Evolutionary conservation across 2,888 invertebrate genomes (phyloP), one percentile per base, ranked within the genome.

Genomic region (Mellilla xanthometata): DNA sequence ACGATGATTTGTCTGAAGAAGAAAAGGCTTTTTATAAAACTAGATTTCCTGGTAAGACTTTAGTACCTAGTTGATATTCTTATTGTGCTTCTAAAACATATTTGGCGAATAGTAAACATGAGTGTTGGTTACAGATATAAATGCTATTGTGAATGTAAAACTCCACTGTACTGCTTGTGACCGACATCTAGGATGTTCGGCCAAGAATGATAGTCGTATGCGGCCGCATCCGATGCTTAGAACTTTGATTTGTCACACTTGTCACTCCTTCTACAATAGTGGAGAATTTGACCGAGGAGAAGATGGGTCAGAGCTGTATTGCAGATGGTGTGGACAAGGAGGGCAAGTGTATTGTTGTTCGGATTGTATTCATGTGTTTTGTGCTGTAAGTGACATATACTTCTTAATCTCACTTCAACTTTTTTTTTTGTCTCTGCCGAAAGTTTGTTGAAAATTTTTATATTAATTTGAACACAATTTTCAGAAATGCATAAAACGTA

Each of bases 211-310:
- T 48, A 69, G 72, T 47, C 92, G 92, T 44, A 92, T 95, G 81
- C 92, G 91, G 43, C 91, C 93, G 65, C 95, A 95, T 81, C 95
- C 95, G 0, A 83, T 95, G 70, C 71, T 95, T 1, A 92, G 93
- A 23, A 95, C 95, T 0, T 80, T 95, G 5, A 91, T 95, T 24
- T 95, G 95, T 65, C 91, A 92, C 34, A 90, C 91, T 32, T 95
- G 95, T 72, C 93, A 93, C 58, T 92, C 93, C 26, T 95, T 95
- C 71, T 95, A 95, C 68, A 94, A 94, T 39, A 95, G 95, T 72
- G 95, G 95, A 3, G 94, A 94, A 60, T 95, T 95, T 74, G 94
- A 94, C 48, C 95, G 95, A 79, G 95, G 95, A 35, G 95, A 95
- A 72, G 95, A 95, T 81, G 95, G 95, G 12, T 95, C 95, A 9